phyloP scores from a whole-genome alignment of 2,113 vertebrate species.

The Bubo blakistoni region DNA sequence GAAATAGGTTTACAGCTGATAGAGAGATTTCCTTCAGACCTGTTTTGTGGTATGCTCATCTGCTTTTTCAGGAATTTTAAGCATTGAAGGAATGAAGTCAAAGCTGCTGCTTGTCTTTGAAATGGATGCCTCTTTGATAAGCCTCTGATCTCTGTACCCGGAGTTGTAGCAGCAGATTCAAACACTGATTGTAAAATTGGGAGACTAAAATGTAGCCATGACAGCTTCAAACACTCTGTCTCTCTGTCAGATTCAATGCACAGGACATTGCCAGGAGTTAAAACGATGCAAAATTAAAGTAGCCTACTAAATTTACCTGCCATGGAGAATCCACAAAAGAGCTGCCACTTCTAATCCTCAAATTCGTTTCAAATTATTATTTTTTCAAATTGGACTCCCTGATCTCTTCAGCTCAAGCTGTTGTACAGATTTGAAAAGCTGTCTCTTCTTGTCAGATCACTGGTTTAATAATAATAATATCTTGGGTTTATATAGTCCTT shows the following conservation, averaged over 20 bases:
- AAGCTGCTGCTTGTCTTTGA: slow-evolving; percentile 64
- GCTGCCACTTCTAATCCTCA: slow-evolving; percentile 67
- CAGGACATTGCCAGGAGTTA: slow-evolving; percentile 61
- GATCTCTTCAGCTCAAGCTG: slow-evolving; percentile 62
- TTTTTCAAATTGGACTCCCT: slow-evolving; percentile 67
- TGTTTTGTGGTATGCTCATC: slow-evolving; percentile 42
- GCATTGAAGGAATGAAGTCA: slow-evolving; percentile 57
- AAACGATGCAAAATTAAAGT: slow-evolving; percentile 65
- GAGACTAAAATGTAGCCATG: slow-evolving; percentile 54
- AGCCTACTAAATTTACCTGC: slow-evolving; percentile 69
- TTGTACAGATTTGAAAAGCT: slow-evolving; percentile 63
- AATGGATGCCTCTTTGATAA: slow-evolving; percentile 64
- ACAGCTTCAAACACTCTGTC: slow-evolving; percentile 52
- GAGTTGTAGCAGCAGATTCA: slow-evolving; percentile 65
- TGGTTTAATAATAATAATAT: slow-evolving; percentile 66
- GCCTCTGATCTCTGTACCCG: slow-evolving; percentile 55
- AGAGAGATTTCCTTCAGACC: slow-evolving; percentile 35
- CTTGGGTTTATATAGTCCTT: slow-evolving; percentile 49
- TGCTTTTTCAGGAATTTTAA: slow-evolving; percentile 57
- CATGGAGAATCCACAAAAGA: slow-evolving; percentile 64
- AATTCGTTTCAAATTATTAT: slow-evolving; percentile 62
- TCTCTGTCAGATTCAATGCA: slow-evolving; percentile 62
- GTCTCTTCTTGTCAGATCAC: slow-evolving; percentile 64
- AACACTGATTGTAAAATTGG: slow-evolving; percentile 63
- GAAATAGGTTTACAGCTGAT: slow-evolving; percentile 3